These are phyloP conservation scores for Volucella inanis DNA, from an alignment of 2,888 invertebrate species.

Conservation along the genomic window DNA sequence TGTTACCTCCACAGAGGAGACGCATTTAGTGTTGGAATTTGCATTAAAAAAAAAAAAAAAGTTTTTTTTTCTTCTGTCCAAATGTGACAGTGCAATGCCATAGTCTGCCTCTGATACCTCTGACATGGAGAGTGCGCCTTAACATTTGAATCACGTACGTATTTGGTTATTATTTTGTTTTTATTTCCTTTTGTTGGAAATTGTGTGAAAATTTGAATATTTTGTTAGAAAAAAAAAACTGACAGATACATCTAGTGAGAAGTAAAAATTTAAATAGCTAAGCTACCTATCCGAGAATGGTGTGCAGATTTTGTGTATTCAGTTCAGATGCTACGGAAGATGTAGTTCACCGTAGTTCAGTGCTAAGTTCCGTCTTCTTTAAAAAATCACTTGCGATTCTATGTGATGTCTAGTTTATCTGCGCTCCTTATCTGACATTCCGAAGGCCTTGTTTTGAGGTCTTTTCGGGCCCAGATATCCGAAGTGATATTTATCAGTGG, in stretches of 20 bases:
- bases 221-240: slow-evolving; percentile 42
- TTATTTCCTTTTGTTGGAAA: slow-evolving; percentile 54
- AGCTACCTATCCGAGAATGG: background rate
- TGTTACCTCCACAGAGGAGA: slow-evolving; percentile 39
- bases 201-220: slow-evolving; percentile 58
- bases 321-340: slow-evolving; percentile 26
- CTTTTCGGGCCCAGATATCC: background rate
- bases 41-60: slow-evolving; percentile 40
- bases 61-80: slow-evolving; percentile 19
- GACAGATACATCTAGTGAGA: slow-evolving; percentile 37
- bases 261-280: slow-evolving; percentile 39
- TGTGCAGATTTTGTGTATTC: slow-evolving; percentile 35
- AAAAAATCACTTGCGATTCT: slow-evolving; percentile 16
- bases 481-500: too few species aligned
- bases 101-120: slow-evolving; percentile 3
- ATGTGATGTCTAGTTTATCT: background rate
- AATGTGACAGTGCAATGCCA: slow-evolving; percentile 64
- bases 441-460: background rate
- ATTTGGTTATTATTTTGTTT: slow-evolving; percentile 36
- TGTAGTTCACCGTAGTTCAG: background rate
- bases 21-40: slow-evolving; percentile 67
- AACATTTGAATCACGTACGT: slow-evolving; percentile 71
- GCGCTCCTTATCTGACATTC: background rate
- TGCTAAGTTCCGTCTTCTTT: slow-evolving; percentile 21
- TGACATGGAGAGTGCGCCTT: slow-evolving; percentile 40